A percentile compares a stretch with the other conserved stretches of the same genome.
phyloP scores from a whole-genome alignment of 2,888 invertebrate genomes.

The Tribolium freemani region DNA sequence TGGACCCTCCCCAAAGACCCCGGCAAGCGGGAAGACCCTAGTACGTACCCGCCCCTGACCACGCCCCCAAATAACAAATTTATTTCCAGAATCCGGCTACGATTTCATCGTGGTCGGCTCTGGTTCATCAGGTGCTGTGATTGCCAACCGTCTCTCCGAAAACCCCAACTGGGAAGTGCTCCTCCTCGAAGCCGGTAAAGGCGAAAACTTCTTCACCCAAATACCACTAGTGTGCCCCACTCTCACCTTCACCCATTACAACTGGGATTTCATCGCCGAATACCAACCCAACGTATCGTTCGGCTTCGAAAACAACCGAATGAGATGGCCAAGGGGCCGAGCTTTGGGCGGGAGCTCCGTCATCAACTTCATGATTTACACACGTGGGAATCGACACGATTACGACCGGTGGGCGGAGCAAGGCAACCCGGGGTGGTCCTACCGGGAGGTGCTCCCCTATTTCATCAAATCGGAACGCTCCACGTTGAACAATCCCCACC shows the following conservation, averaged over 20 bases:
- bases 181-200: constrained; percentile 52
- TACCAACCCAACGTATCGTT: constrained; percentile 46
- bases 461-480: constrained; percentile 70
- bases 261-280: constrained; percentile 64
- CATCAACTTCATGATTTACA: constrained; percentile 80
- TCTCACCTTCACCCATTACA: constrained; percentile 61
- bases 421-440: constrained; percentile 82
- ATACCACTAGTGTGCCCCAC: constrained; percentile 66
- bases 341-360: constrained; percentile 74
- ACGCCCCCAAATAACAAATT: background rate
- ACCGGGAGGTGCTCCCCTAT: constrained; percentile 67
- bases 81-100: constrained; percentile 61
- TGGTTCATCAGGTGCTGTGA: constrained; percentile 79
- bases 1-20: background rate
- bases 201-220: constrained; percentile 64
- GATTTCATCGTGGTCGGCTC: constrained; percentile 80
- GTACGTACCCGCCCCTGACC: background rate
- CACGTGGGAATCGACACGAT: constrained; percentile 78
- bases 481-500: constrained; percentile 69
- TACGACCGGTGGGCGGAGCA: constrained; percentile 77
- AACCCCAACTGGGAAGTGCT: constrained; percentile 57
- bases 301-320: constrained; percentile 58
- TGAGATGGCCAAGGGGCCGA: constrained; percentile 72
- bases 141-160: constrained; percentile 77
- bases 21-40: background rate